A percentile compares a stretch with the other conserved stretches of the same genome.
These are phyloP conservation scores for Chrysodeixis includens DNA, from an alignment of 2,888 invertebrate genomes.

Conservation along the genomic window DNA sequence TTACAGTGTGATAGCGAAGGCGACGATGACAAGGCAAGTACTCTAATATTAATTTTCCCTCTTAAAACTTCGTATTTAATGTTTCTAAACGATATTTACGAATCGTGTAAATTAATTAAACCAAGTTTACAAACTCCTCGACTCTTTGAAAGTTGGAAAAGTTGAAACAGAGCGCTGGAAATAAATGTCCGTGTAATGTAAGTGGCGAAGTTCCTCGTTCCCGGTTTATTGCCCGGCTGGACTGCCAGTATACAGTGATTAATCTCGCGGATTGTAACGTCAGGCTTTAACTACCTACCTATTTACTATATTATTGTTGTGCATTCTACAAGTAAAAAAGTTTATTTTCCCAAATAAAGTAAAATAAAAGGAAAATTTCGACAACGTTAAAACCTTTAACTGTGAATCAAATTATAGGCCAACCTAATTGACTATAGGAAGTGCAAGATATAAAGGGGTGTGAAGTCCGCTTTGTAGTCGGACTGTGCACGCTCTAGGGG, in stretches of 20 bases:
- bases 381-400: constrained; percentile 11
- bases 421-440: constrained; percentile 20
- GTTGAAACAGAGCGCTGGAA: constrained; percentile 83
- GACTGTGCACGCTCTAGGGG: constrained; percentile 74
- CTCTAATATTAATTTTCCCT: constrained; percentile 64
- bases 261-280: constrained; percentile 72
- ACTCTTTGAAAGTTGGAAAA: constrained; percentile 79
- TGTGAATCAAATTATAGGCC: constrained; percentile 1
- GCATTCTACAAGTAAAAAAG: constrained; percentile 60
- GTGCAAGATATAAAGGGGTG: constrained; percentile 30
- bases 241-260: constrained; percentile 76
- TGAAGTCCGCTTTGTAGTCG: constrained; percentile 72
- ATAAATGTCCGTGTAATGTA: constrained; percentile 87
- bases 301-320: constrained; percentile 65
- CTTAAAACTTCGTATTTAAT: constrained; percentile 60
- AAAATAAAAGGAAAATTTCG: too few species aligned
- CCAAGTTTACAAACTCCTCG: constrained; percentile 67
- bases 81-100: constrained; percentile 71
- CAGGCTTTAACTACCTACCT: constrained; percentile 66
- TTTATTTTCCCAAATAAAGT: too few species aligned
- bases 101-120: constrained; percentile 83
- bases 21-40: constrained; percentile 96
- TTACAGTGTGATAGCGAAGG: constrained; percentile 98
- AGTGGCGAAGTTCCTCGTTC: constrained; percentile 85
- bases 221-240: constrained; percentile 80